Evolutionary conservation across 2,113 vertebrate species (phyloP), one percentile per base, ranked within the genome.

Genomic region (Psilopsiagon aymara): DNA sequence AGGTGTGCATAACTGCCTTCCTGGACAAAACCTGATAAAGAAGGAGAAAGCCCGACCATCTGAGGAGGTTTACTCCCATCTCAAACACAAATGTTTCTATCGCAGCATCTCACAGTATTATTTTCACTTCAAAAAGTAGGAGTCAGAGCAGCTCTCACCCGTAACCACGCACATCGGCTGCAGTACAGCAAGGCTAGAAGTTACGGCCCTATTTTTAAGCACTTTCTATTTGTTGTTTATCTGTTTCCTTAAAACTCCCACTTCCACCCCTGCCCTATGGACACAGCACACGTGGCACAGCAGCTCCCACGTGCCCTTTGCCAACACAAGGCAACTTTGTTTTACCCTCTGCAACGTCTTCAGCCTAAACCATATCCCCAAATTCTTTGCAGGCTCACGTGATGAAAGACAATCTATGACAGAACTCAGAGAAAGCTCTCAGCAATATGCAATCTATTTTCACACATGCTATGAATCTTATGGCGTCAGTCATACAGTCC

Each of bases 161-260:
- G 0, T 59, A 59, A 46, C 66, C 6, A 37, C 18, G 1, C 4
- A 1, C 23, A 1, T 11, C 0, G 0, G 67, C 28, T 12, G 18
- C 66, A 10, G 0, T 0, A 5, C 27, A 33, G 68, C 25, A 2
- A 67, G 71, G 76, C 60, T 97, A 44, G 71, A 88, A 90, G 67
- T 25, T 13, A 11, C 1, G 10, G 66, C 68, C 70, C 17, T 46
- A 1, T 44, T 96, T 91, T 83, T 55, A 49, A 81, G 62, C 29
- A 2, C 68, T 97, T 95, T 90, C 74, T 92, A 8, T 76, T 92
- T 3, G 82, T 16, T 89, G 70, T 94, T 97, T 86, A 63, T 95
- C 95, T 94, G 95, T 96, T 97, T 95, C 96, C 92, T 91, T 87
- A 94, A 89, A 95, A 93, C 88, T 96, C 97, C 95, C 90, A 96